These are phyloP conservation scores for Philhelius pedissequus DNA, from an alignment of 2,888 invertebrate species.

Conservation along the genomic window DNA sequence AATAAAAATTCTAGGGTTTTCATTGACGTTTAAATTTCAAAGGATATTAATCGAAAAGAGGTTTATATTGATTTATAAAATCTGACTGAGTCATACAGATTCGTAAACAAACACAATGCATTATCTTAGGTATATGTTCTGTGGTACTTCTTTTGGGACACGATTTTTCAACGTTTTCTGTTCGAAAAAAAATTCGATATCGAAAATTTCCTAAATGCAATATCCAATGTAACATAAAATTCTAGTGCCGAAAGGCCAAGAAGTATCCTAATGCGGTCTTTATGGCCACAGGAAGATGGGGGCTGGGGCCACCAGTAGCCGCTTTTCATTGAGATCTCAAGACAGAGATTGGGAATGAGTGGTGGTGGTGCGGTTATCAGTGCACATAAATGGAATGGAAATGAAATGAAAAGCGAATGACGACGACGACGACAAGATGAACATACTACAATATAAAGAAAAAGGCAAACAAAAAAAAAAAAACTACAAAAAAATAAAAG, in stretches of 20 bases:
- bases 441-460: background rate
- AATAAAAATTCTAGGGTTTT: no score
- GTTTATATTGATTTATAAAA: no score
- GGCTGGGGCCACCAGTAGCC: constrained; percentile 38
- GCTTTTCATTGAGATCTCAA: constrained; percentile 64
- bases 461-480: background rate
- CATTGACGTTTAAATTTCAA: no score
- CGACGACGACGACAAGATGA: constrained; percentile 4
- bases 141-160: no score
- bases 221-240: background rate
- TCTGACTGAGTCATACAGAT: no score
- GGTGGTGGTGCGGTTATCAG: constrained; percentile 55
- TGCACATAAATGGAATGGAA: constrained; percentile 53
- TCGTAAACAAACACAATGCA: no score
- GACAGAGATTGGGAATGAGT: constrained; percentile 45
- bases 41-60: no score
- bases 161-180: no score
- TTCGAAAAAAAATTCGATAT: background rate
- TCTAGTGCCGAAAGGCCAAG: background rate
- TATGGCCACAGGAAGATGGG: constrained; percentile 28
- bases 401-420: constrained; percentile 61
- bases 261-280: background rate
- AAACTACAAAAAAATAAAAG: background rate
- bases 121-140: no score
- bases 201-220: background rate